These are phyloP conservation scores for Phoxinus phoxinus DNA, from an alignment of 2,113 vertebrate genomes.

Conservation along the genomic window DNA sequence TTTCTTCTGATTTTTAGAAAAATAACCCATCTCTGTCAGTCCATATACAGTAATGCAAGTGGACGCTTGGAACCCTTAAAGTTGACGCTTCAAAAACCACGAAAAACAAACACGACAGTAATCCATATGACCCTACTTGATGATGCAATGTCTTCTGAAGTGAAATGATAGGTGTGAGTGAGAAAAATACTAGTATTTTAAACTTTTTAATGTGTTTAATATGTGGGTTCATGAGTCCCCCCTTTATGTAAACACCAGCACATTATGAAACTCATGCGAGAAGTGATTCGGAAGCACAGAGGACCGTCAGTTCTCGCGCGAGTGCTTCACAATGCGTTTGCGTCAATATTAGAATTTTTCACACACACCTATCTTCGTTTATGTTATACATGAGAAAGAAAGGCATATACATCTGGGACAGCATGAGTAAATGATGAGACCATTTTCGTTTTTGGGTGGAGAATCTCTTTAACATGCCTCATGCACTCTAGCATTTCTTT, in stretches of 20 bases:
- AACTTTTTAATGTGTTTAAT: not conserved
- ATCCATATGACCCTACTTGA: not conserved
- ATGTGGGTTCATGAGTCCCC: not conserved
- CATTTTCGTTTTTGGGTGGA: not conserved
- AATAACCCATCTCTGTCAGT: not conserved
- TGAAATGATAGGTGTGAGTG: not conserved
- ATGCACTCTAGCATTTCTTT: slow-evolving; percentile 22
- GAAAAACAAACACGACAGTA: not conserved
- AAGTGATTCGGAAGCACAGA: not conserved
- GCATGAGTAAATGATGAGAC: not conserved
- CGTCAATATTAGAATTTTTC: not conserved
- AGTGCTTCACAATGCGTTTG: not conserved
- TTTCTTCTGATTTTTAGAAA: not conserved
- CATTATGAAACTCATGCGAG: not conserved
- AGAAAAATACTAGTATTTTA: not conserved
- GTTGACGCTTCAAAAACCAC: not conserved
- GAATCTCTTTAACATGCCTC: slow-evolving; percentile 19
- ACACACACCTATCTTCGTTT: not conserved
- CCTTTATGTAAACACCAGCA: not conserved
- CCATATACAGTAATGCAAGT: not conserved
- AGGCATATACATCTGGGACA: no score
- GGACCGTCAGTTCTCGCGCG: not conserved
- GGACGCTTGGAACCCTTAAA: no score
- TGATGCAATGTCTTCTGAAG: not conserved
- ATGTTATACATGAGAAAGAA: no score